phyloP scores from a whole-genome alignment of 2,888 invertebrate genomes.

The Caenorhabditis uteleia region DNA sequence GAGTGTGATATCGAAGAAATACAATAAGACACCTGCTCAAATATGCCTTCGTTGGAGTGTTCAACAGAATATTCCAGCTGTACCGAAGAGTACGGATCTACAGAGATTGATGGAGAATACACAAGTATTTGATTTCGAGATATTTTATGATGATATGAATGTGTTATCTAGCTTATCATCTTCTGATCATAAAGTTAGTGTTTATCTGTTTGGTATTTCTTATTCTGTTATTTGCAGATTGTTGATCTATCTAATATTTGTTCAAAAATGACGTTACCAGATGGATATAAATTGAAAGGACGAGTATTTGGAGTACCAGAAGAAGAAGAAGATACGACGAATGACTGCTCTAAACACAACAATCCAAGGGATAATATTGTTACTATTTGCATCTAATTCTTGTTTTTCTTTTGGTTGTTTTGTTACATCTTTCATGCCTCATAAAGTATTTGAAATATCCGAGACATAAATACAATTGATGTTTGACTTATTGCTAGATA shows the following conservation, averaged over 20 bases:
- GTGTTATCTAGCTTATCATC: background rate
- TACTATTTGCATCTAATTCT: no score
- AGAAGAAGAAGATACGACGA: no score
- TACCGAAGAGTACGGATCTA: conserved; percentile 70
- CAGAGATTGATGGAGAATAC: conserved; percentile 69
- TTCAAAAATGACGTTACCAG: conserved; percentile 68
- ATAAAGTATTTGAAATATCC: no score
- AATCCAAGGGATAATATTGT: background rate
- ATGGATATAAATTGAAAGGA: conserved; percentile 60
- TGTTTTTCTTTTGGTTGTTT: no score
- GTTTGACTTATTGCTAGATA: no score
- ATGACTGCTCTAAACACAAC: background rate
- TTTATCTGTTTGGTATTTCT: background rate
- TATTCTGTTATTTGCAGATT: conserved; percentile 35
- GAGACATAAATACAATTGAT: no score
- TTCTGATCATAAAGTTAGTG: background rate
- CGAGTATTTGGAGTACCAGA: conserved; percentile 47
- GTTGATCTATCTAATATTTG: conserved; percentile 66
- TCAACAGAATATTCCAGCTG: conserved; percentile 70
- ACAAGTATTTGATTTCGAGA: conserved; percentile 67
- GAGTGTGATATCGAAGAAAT: conserved; percentile 63
- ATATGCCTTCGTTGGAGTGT: conserved; percentile 70
- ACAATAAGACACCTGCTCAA: conserved; percentile 69
- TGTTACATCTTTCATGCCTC: no score
- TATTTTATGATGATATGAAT: conserved; percentile 49